phyloP scores from a whole-genome alignment of 2,888 invertebrate genomes.

The Helleia helle region DNA sequence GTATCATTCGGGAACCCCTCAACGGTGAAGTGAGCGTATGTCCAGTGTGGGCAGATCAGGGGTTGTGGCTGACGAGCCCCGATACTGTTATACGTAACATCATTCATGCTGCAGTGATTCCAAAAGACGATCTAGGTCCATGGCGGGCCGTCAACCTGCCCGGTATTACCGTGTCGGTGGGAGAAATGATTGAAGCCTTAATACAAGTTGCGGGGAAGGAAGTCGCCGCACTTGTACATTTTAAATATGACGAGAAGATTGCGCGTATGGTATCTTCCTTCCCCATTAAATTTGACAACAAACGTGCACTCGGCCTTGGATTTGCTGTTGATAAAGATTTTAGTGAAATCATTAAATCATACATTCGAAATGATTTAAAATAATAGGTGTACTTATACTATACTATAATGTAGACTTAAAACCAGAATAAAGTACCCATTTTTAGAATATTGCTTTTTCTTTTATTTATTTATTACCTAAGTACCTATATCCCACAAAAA shows the following conservation, averaged over 20 bases:
- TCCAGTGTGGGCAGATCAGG: slow-evolving; percentile 39
- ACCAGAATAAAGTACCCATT: too few species aligned
- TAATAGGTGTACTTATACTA: not conserved
- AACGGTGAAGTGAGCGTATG: slow-evolving; percentile 33
- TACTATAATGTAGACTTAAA: not conserved
- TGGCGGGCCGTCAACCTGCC: slow-evolving; percentile 47
- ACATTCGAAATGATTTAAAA: slow-evolving; percentile 10
- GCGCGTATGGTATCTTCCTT: slow-evolving; percentile 41
- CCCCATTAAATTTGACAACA: slow-evolving; percentile 42
- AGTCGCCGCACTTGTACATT: slow-evolving; percentile 35
- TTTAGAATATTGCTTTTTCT: too few species aligned
- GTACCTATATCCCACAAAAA: too few species aligned
- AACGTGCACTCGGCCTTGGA: slow-evolving; percentile 41
- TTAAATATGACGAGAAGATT: slow-evolving; percentile 32
- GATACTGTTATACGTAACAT: slow-evolving; percentile 40
- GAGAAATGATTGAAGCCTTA: slow-evolving; percentile 41
- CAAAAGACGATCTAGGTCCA: slow-evolving; percentile 28
- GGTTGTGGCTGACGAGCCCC: slow-evolving; percentile 50
- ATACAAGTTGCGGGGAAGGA: slow-evolving; percentile 37
- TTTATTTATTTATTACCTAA: too few species aligned
- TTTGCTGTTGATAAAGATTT: slow-evolving; percentile 41
- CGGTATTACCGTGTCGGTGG: slow-evolving; percentile 41
- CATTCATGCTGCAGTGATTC: slow-evolving; percentile 35
- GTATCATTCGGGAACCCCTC: slow-evolving; percentile 52
- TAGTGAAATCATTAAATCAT: slow-evolving; percentile 32